These are phyloP conservation scores for Oeneis ivallda DNA, from an alignment of 2,888 invertebrate species.

Conservation along the genomic window DNA sequence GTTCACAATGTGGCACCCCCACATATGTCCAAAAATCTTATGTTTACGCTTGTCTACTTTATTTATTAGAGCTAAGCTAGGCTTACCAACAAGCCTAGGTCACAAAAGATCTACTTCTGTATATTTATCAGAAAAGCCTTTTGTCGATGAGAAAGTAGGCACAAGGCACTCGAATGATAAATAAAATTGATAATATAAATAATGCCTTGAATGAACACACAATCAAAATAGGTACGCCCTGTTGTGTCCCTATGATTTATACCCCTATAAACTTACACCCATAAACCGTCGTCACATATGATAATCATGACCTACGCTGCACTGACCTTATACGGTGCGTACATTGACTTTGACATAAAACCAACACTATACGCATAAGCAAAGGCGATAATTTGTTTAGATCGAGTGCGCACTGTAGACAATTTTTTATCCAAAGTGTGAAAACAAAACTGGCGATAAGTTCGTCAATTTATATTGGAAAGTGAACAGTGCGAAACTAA, in stretches of 20 bases:
- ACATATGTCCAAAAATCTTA: too few species aligned
- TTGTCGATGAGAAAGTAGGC: too few species aligned
- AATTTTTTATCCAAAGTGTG: too few species aligned
- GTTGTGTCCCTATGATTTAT: constrained; percentile 12
- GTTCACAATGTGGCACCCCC: too few species aligned
- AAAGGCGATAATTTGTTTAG: constrained; percentile 18
- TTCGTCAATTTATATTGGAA: too few species aligned
- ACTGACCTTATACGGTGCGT: constrained; percentile 37
- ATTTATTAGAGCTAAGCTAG: too few species aligned
- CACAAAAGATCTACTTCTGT: neutral
- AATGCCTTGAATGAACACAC: neutral
- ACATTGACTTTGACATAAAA: constrained; percentile 40
- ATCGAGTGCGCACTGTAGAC: neutral
- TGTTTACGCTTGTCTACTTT: too few species aligned
- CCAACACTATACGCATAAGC: constrained; percentile 17
- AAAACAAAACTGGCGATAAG: too few species aligned
- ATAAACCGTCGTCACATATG: constrained; percentile 29
- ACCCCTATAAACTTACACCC: constrained; percentile 8
- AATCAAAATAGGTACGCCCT: neutral
- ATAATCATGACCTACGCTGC: constrained; percentile 40
- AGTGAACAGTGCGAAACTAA: too few species aligned
- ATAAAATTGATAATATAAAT: too few species aligned
- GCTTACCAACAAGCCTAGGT: too few species aligned
- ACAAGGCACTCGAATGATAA: too few species aligned
- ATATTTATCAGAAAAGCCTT: neutral